Percentiles rank a stretch among this genome's conserved stretches.
Conservation (phyloP, 2,797 vertebrate species). For the Pitangus sulphuratus region DNA sequence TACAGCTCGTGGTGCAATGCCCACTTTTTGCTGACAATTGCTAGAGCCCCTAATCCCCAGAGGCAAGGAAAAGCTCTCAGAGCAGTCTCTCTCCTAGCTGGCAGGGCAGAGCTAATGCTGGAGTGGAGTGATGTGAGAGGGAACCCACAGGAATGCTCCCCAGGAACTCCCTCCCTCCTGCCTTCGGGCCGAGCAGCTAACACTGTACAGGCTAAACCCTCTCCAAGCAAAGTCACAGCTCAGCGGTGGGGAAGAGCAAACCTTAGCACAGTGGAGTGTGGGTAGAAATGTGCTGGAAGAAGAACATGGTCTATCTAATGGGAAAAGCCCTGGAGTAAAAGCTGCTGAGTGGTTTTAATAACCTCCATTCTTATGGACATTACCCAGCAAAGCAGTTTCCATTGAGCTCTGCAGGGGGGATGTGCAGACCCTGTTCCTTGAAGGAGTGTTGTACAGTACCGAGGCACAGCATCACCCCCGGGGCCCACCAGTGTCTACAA, state of each 20-base stretch:
- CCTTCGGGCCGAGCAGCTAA: neutral
- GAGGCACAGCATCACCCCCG: neutral
- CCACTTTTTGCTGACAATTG: neutral
- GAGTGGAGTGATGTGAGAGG: neutral
- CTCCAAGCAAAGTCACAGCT: neutral
- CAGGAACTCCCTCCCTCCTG: neutral
- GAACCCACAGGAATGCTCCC: slow-evolving; percentile 28
- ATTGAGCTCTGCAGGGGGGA: neutral
- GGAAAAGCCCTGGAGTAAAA: neutral
- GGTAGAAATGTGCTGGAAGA: neutral
- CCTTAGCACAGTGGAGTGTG: neutral
- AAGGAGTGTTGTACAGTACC: neutral
- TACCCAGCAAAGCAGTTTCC: neutral
- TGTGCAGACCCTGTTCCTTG: neutral
- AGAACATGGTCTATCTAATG: neutral
- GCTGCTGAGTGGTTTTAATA: slow-evolving; percentile 2
- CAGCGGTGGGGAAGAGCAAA: neutral
- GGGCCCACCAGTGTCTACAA: neutral
- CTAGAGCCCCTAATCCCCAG: neutral
- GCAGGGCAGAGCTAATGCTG: neutral
- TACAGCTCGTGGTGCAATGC: neutral
- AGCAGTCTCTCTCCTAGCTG: neutral
- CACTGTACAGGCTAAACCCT: neutral
- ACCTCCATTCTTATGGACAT: neutral
- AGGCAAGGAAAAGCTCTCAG: neutral